These are phyloP conservation scores for Zygothrica quintamaculata DNA, from an alignment of 2,888 invertebrate genomes.

Conservation along the genomic window DNA sequence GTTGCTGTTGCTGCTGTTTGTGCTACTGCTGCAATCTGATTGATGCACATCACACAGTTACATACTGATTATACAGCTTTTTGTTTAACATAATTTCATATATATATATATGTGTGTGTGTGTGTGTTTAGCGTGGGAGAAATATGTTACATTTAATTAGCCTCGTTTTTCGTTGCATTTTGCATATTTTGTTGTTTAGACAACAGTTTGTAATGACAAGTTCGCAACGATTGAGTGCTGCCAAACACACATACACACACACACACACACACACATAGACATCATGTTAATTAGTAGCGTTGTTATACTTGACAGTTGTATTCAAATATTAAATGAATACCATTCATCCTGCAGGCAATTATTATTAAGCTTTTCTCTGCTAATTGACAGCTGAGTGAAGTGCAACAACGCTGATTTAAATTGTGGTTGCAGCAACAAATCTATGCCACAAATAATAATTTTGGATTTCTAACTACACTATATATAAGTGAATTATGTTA, in stretches of 20 bases:
- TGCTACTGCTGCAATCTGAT: constrained; percentile 53
- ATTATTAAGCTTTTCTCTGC: constrained; percentile 9
- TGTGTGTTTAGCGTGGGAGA: constrained; percentile 29
- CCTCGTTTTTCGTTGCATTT: constrained; percentile 30
- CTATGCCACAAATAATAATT: no score
- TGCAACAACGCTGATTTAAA: constrained; percentile 17
- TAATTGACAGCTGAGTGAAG: constrained; percentile 24
- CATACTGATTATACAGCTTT: constrained; percentile 31
- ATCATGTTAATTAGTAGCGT: constrained; percentile 59
- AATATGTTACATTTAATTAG: constrained; percentile 54
- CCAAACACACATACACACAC: no score
- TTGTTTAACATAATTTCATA: no score
- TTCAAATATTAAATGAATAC: constrained; percentile 25
- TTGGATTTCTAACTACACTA: no score
- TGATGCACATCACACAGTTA: constrained; percentile 55
- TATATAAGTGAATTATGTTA: no score
- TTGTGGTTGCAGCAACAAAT: constrained; percentile 4
- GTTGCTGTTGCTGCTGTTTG: constrained; percentile 35
- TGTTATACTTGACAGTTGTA: constrained; percentile 14
- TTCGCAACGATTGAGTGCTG: constrained; percentile 20
- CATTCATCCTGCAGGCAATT: constrained; percentile 2
- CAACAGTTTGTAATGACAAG: constrained; percentile 37
- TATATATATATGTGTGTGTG: not conserved
- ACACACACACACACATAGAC: no score
- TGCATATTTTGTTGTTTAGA: constrained; percentile 32